These are phyloP conservation scores for Lepidurus packardi DNA, from an alignment of 1,140 invertebrate genomes.

Conservation along the genomic window DNA sequence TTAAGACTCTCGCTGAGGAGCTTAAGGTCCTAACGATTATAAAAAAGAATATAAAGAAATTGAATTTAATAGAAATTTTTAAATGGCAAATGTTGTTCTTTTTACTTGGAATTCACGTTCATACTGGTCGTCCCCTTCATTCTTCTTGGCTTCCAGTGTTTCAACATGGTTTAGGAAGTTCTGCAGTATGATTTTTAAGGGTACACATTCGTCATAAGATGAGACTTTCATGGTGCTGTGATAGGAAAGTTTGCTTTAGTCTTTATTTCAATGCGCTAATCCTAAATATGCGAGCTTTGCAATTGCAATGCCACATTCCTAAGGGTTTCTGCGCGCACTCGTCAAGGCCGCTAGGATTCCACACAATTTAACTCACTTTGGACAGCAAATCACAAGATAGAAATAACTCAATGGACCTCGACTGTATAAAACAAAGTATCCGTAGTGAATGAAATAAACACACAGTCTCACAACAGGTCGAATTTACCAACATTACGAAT, in stretches of 20 bases:
- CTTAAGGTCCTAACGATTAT: slow-evolving; percentile 47
- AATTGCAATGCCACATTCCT: background rate
- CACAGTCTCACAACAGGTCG: background rate
- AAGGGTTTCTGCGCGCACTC: background rate
- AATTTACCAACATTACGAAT: background rate
- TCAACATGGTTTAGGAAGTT: slow-evolving; percentile 54
- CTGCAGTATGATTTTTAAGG: slow-evolving; percentile 47
- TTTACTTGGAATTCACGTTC: slow-evolving; percentile 51
- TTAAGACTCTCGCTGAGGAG: slow-evolving; percentile 50
- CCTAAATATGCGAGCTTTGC: background rate
- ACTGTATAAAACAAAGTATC: background rate
- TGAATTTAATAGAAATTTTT: slow-evolving; percentile 17
- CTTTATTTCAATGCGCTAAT: background rate
- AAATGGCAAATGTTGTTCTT: background rate
- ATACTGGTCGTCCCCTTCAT: slow-evolving; percentile 46
- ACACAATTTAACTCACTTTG: background rate
- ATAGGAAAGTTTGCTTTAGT: background rate
- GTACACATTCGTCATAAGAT: slow-evolving; percentile 42
- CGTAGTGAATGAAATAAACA: background rate
- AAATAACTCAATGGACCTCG: background rate
- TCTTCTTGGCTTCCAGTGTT: slow-evolving; percentile 46
- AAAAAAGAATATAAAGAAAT: slow-evolving; percentile 34
- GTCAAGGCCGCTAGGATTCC: background rate
- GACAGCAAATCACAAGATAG: background rate
- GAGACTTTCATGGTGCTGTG: slow-evolving; percentile 23